These are phyloP conservation scores for Megalops atlanticus DNA, from an alignment of 2,113 vertebrate genomes.

Conservation along the genomic window DNA sequence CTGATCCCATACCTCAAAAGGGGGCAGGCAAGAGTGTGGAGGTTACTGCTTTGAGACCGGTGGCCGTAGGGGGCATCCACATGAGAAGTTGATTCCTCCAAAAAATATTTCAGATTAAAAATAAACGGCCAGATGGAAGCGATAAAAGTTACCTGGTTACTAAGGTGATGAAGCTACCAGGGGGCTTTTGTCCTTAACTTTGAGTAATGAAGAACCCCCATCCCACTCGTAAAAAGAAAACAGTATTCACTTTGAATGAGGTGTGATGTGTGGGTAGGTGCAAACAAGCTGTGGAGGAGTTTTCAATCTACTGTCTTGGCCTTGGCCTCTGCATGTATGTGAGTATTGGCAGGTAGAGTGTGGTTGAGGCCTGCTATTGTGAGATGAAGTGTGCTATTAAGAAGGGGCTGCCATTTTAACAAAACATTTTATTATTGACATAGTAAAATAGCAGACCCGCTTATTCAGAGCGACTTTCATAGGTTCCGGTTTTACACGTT, in stretches of 20 bases:
- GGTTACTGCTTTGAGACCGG: background rate
- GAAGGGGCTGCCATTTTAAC: conserved; percentile 17
- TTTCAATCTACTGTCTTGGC: background rate
- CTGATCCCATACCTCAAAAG: background rate
- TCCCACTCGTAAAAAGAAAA: background rate
- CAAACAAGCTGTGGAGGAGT: background rate
- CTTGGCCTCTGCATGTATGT: background rate
- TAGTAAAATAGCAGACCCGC: too few species aligned
- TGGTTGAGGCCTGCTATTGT: background rate
- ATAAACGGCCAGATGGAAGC: background rate
- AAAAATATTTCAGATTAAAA: background rate
- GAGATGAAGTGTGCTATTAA: background rate
- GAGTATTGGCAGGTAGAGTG: background rate
- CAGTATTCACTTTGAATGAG: background rate
- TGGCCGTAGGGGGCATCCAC: too few species aligned
- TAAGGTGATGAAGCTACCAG: too few species aligned
- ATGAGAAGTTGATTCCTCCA: background rate
- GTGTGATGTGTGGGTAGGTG: background rate
- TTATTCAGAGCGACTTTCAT: too few species aligned
- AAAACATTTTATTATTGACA: too few species aligned
- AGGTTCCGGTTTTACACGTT: too few species aligned
- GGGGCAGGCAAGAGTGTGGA: background rate
- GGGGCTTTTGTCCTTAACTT: background rate
- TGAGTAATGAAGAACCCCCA: too few species aligned
- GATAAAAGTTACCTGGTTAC: background rate